phyloP scores from a whole-genome alignment of 2,797 vertebrate species.

The Botia kubotai region DNA sequence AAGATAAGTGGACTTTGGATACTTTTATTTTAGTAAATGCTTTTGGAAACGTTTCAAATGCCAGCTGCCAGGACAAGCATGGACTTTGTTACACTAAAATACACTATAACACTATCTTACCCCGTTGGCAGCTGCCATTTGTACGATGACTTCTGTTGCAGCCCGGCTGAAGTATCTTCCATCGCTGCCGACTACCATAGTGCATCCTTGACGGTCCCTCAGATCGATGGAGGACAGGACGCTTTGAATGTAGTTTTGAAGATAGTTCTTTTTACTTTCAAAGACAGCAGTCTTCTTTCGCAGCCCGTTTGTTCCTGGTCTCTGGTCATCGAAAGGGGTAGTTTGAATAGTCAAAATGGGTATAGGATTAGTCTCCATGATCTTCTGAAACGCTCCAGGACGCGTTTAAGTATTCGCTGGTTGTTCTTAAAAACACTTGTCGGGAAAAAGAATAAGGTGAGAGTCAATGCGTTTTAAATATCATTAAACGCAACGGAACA shows the following conservation, averaged over 20 bases:
- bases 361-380: conserved; percentile 94
- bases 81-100: not conserved
- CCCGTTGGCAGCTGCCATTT: conserved; percentile 99
- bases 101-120: conserved; percentile 75
- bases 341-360: conserved; percentile 94
- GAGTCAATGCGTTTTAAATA: not conserved
- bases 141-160: conserved; percentile 92
- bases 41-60: not conserved
- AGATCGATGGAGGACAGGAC: conserved; percentile 94
- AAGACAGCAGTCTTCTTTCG: conserved; percentile 91
- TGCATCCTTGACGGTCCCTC: conserved; percentile 95
- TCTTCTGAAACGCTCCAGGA: conserved; percentile 52
- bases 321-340: conserved; percentile 92
- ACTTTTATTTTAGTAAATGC: too few species aligned
- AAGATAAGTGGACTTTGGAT: too few species aligned
- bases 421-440: not conserved
- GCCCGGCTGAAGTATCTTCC: conserved; percentile 93
- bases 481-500: conserved; percentile 3
- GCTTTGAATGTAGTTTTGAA: conserved; percentile 97
- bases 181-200: conserved; percentile 97
- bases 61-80: too few species aligned
- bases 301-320: conserved; percentile 91
- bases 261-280: conserved; percentile 94
- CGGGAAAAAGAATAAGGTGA: conserved; percentile 4
- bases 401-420: not conserved